Evolutionary conservation across 2,113 vertebrate species (phyloP), one percentile per base, ranked within the genome.

Genomic region (Ascaphus truei): DNA sequence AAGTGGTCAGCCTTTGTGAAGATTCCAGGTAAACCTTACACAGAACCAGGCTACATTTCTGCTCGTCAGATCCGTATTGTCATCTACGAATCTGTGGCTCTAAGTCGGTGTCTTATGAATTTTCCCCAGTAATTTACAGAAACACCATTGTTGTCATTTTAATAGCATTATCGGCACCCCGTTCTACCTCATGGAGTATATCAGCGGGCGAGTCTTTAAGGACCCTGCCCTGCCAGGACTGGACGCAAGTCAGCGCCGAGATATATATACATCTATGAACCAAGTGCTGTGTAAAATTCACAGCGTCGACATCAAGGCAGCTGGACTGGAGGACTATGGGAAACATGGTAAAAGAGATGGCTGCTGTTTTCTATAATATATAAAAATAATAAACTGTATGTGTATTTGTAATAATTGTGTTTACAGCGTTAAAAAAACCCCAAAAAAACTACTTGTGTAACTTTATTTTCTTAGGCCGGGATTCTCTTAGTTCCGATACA

Each of bases 131-230:
- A n/a, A n/a, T n/a, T n/a, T n/a, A n/a, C n/a, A n/a, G n/a, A n/a
- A n/a, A n/a, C n/a, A n/a, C n/a, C 34, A 33, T 26, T n/a, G 8
- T 12, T 36, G 18, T 1, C 8, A 34, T 41, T 15, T 13, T 78
- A 27, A 59, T 33, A 93, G 92, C 57, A 30, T 83, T 66, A 67
- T 92, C 0, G 92, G 89, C 56, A 81, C 79, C 0, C 81, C 91
- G 0, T 95, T 95, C 80, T 89, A 72, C 55, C 33, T 94, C 75
- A 89, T 91, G 91, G 90, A 91, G 45, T 85, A 90, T 76, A 59
- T 85, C 60, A 67, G 84, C 1, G 92, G 92, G 7, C 64, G 1
- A 4, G 52, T 90, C 72, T 88, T 87, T 82, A 82, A 69, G 1
- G 81, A 90, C 3, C 60, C 47, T 9, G 78, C 84, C 34, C 80